Conservation (phyloP, 2,888 invertebrate genomes). For the Meteorus colon region DNA sequence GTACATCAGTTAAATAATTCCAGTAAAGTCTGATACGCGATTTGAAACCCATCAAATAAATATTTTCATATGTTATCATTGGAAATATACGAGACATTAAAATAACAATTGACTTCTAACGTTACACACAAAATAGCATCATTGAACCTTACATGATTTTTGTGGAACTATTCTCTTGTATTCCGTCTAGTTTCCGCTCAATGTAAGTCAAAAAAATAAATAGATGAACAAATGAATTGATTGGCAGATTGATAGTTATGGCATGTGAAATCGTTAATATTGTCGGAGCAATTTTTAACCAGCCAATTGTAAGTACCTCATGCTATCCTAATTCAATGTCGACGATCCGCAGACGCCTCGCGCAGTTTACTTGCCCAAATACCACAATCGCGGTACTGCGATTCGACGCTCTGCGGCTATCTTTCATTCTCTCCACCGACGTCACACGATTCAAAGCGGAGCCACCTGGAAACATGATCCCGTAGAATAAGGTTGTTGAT, state of each 20-base stretch:
- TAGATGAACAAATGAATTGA: neutral
- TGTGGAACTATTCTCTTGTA: no score
- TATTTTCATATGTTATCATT: no score
- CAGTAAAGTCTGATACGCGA: no score
- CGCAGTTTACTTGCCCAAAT: constrained; percentile 65
- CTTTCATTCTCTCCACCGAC: neutral
- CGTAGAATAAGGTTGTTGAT: neutral
- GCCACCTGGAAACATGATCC: neutral
- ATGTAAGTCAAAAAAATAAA: no score
- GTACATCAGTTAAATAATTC: no score
- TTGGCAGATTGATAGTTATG: neutral
- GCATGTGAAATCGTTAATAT: neutral
- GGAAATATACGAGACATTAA: no score
- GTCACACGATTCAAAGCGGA: neutral
- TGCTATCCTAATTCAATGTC: constrained; percentile 62
- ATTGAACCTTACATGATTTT: no score
- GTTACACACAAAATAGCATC: no score
- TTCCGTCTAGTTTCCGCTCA: no score
- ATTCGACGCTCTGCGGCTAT: neutral
- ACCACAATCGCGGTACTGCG: constrained; percentile 30
- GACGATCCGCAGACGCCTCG: constrained; percentile 71
- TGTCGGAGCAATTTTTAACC: neutral
- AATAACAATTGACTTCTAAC: no score
- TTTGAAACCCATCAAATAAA: no score
- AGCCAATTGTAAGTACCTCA: constrained; percentile 24